Base-by-base conservation (phyloP, 2,797 vertebrate species). In the Sternarchorhynchus goeldii region DNA sequence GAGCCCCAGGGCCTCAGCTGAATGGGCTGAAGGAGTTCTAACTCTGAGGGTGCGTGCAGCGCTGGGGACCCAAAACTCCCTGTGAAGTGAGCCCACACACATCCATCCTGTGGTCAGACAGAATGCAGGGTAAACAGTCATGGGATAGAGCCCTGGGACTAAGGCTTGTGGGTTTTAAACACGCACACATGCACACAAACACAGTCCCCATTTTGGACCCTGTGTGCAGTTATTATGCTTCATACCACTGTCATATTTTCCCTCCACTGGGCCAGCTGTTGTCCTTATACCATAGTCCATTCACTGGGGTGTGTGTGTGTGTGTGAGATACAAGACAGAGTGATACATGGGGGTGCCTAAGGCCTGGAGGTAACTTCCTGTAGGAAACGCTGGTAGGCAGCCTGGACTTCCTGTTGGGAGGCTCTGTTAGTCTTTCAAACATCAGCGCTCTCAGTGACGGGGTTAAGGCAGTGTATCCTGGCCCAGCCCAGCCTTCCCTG, bases 361-460 rank as follows among this genome's bases (percentile, higher is more conserved):
- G 76, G 45, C n/a, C 72, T 64, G 74, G 63, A 59, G 83, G 77
- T 82, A 66, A 75, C 79, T 83, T 85, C 84, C 83, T 80, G 69
- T 68, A 83, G 82, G 83, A 82, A 79, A 78, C 29, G 45, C 73
- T 81, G 76, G 81, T 75, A 55, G 32, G 53, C 75, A 82, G 78
- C 64, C 81, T 76, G 63, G 53, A 34, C 63, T 81, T 82, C 84
- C 82, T 83, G 75, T 82, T 50, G 55, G 71, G 53, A 70, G 63
- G 65, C 45, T 71, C 68, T 4, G 77, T 25, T 81, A 62, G 64
- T 77, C 70, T 69, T 66, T 31, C 53, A 73, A 64, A 73, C 17
- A 14, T 50, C 45, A 65, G 6, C 57, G 29, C 50, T 57, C 8
- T 60, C 31, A 60, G 58, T 67, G 67, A 78, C 31, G 59, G 66